Evolutionary conservation across 2,113 vertebrate species (phyloP).

Genomic region (Maccullochella peelii): DNA sequence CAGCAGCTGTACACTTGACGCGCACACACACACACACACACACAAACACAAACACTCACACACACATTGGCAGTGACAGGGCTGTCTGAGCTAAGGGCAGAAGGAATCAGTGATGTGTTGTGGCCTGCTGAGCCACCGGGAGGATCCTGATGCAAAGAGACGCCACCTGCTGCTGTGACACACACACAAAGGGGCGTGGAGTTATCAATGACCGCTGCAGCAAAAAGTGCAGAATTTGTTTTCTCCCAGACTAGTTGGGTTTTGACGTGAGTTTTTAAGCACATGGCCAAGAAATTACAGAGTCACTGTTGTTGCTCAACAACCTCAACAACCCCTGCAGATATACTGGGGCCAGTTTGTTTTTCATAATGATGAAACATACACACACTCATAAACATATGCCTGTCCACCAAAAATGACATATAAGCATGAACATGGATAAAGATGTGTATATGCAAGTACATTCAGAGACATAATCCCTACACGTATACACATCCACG

Average conservation of each 20-base stretch:
- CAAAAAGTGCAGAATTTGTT: slow-evolving; percentile 21
- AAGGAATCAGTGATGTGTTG: slow-evolving; percentile 49
- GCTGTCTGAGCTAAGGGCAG: slow-evolving; percentile 54
- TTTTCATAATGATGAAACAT: slow-evolving; percentile 2
- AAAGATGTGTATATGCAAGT: neutral
- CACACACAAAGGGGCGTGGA: slow-evolving; percentile 23
- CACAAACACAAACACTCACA: slow-evolving; percentile 28
- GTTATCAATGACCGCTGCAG: slow-evolving; percentile 24
- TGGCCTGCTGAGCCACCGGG: slow-evolving; percentile 39
- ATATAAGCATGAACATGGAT: neutral
- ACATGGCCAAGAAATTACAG: slow-evolving; percentile 27
- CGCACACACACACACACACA: slow-evolving; percentile 25
- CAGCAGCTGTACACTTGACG: slow-evolving; percentile 58
- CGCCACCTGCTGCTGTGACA: slow-evolving; percentile 47
- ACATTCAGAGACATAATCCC: neutral
- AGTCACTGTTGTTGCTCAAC: slow-evolving; percentile 43
- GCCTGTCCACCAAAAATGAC: neutral
- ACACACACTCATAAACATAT: neutral
- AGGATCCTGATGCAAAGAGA: slow-evolving; percentile 61
- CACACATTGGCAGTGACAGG: slow-evolving; percentile 35
- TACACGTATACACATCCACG: neutral
- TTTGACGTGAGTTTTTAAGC: slow-evolving; percentile 22
- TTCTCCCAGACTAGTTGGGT: slow-evolving; percentile 20
- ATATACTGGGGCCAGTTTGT: slow-evolving; percentile 13
- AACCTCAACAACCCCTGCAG: slow-evolving; percentile 29